Conservation (phyloP, 1,140 invertebrate species). For the Micrasema longulum region DNA sequence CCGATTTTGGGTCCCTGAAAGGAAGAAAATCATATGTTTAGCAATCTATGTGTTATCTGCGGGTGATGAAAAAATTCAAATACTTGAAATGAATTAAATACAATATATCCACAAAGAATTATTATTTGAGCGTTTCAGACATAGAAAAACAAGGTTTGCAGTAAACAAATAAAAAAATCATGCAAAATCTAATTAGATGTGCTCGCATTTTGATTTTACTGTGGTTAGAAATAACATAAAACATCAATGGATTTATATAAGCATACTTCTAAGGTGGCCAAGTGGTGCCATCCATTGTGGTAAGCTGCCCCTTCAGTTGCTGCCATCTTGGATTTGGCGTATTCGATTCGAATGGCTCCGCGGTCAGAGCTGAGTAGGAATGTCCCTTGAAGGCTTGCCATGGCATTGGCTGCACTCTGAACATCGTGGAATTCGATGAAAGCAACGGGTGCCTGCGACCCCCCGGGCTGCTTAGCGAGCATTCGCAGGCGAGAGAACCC, state of each 20-base stretch:
- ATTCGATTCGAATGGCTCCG: slow-evolving; percentile 97
- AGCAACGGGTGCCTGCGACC: slow-evolving; percentile 75
- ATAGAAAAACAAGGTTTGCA: neutral
- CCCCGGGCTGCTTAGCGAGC: slow-evolving; percentile 80
- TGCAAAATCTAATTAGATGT: neutral
- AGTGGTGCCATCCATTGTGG: slow-evolving; percentile 69
- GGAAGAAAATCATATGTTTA: slow-evolving; percentile 20
- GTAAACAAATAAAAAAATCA: neutral
- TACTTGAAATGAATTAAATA: no score
- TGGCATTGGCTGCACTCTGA: slow-evolving; percentile 87
- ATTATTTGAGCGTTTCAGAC: no score
- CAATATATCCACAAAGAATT: no score
- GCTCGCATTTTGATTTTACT: neutral
- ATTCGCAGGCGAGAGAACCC: slow-evolving; percentile 97
- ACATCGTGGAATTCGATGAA: slow-evolving; percentile 97
- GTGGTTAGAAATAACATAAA: slow-evolving; percentile 10
- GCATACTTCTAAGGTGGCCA: slow-evolving; percentile 55
- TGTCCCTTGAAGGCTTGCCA: slow-evolving; percentile 92
- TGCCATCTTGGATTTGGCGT: slow-evolving; percentile 97
- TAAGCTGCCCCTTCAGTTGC: slow-evolving; percentile 73
- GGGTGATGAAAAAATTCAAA: no score
- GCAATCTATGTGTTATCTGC: no score
- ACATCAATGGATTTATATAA: slow-evolving; percentile 33
- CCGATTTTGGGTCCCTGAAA: slow-evolving; percentile 69
- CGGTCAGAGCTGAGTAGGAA: slow-evolving; percentile 94